phyloP scores from a whole-genome alignment of 2,797 vertebrate genomes.

The Myiotriccus ornatus region DNA sequence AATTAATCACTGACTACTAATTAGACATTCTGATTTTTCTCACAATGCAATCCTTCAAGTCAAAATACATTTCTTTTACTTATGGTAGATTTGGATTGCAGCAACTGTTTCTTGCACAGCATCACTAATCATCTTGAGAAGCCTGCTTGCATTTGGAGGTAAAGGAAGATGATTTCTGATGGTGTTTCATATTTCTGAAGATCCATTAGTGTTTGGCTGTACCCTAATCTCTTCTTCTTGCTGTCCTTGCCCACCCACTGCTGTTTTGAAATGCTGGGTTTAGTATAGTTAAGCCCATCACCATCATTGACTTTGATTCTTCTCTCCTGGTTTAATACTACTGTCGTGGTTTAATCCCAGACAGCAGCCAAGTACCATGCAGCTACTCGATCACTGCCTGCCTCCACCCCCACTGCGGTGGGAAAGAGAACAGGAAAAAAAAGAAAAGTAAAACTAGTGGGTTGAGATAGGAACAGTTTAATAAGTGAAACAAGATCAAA shows the following conservation, averaged over 20 bases:
- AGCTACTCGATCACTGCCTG: rapidly evolving
- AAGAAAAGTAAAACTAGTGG: neutral
- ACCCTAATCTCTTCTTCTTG: neutral
- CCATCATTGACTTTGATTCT: neutral
- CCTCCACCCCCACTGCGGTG: neutral
- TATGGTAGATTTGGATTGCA: neutral
- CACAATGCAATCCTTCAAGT: neutral
- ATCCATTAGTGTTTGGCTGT: neutral
- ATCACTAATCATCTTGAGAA: neutral
- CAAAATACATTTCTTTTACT: neutral
- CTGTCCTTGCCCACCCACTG: neutral
- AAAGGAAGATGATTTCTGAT: neutral
- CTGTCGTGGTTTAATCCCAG: neutral
- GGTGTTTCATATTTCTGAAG: neutral
- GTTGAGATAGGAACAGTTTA: neutral
- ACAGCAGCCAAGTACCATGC: neutral
- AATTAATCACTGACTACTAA: neutral
- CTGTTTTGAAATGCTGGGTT: neutral
- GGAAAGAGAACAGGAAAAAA: neutral
- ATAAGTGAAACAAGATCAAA: neutral
- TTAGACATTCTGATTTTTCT: neutral
- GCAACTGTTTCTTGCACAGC: neutral
- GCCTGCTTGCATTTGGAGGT: neutral
- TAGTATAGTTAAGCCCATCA: neutral
- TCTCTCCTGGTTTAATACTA: neutral